phyloP scores from a whole-genome alignment of 2,888 invertebrate species.

The Stramonita haemastoma region DNA sequence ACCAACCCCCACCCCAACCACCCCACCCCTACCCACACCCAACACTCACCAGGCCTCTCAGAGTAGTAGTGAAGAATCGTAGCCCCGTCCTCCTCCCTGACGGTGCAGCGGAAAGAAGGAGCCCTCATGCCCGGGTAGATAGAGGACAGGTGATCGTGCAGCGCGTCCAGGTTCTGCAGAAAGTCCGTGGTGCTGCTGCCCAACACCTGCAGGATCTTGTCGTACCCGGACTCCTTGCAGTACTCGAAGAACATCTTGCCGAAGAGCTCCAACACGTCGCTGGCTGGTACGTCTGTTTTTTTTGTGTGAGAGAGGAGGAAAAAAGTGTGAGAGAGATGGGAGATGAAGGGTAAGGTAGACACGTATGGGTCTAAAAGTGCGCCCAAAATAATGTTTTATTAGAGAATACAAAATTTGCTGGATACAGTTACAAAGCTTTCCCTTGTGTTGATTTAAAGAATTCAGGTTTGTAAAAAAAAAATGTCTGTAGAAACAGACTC shows the following conservation, averaged over 20 bases:
- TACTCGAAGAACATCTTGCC: slow-evolving; percentile 73
- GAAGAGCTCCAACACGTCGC: slow-evolving; percentile 69
- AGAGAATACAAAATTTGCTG: too few relatives aligned
- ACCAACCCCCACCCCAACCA: too few relatives aligned
- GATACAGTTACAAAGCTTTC: too few relatives aligned
- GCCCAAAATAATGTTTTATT: too few relatives aligned
- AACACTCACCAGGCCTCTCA: slow-evolving; percentile 92
- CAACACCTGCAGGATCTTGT: slow-evolving; percentile 96
- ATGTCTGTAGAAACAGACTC: too few relatives aligned
- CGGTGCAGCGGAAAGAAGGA: slow-evolving; percentile 92
- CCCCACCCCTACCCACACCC: too few relatives aligned
- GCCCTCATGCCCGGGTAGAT: slow-evolving; percentile 88
- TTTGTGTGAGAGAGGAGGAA: too few relatives aligned
- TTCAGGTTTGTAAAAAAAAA: too few relatives aligned
- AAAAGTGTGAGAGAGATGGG: too few relatives aligned
- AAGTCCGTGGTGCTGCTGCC: slow-evolving; percentile 95
- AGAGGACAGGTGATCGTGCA: slow-evolving; percentile 93
- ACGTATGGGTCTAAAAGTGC: too few relatives aligned
- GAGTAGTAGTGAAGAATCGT: slow-evolving; percentile 94
- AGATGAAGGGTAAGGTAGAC: too few relatives aligned
- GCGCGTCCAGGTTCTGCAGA: slow-evolving; percentile 94
- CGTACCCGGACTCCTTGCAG: slow-evolving; percentile 85
- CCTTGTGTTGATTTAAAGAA: too few relatives aligned
- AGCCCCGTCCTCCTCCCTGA: slow-evolving; percentile 62
- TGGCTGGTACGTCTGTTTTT: slow-evolving; percentile 64